Evolutionary conservation across 2,113 vertebrate species (phyloP).

Genomic region (Thryonomys swinderianus): DNA sequence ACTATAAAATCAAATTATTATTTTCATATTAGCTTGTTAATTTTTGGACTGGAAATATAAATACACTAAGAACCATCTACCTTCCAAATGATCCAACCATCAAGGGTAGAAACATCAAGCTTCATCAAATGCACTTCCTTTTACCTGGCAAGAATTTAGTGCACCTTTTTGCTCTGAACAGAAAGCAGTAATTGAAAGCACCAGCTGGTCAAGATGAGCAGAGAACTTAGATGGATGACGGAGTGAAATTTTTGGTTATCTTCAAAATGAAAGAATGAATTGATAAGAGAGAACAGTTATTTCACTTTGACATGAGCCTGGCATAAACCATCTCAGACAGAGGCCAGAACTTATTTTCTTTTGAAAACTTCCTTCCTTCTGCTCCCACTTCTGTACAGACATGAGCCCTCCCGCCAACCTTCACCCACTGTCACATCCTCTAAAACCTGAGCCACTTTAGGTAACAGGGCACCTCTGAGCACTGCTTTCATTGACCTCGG

Average conservation of each 20-base stretch:
- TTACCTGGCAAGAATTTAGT: background rate
- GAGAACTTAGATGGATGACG: background rate
- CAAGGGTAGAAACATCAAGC: background rate
- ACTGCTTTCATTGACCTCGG: background rate
- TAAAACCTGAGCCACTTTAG: background rate
- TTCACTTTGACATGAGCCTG: background rate
- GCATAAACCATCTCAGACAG: background rate
- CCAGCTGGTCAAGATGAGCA: background rate
- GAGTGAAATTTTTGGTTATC: constrained; percentile 32
- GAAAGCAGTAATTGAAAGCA: background rate
- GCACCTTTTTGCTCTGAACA: background rate
- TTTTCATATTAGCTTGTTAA: background rate
- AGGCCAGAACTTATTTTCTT: background rate
- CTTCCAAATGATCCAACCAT: background rate
- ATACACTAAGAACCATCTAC: background rate
- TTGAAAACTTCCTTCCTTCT: background rate
- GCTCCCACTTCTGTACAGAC: background rate
- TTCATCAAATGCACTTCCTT: background rate
- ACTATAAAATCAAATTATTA: background rate
- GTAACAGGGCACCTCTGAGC: too few species aligned
- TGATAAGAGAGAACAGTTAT: background rate
- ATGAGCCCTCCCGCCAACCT: background rate
- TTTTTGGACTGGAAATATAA: background rate
- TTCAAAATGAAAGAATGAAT: background rate
- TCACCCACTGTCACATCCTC: background rate